A percentile compares a stretch with the other conserved stretches of the same genome.
phyloP scores from a whole-genome alignment of 2,888 invertebrate genomes.

The Aspidiotus rigidus region DNA sequence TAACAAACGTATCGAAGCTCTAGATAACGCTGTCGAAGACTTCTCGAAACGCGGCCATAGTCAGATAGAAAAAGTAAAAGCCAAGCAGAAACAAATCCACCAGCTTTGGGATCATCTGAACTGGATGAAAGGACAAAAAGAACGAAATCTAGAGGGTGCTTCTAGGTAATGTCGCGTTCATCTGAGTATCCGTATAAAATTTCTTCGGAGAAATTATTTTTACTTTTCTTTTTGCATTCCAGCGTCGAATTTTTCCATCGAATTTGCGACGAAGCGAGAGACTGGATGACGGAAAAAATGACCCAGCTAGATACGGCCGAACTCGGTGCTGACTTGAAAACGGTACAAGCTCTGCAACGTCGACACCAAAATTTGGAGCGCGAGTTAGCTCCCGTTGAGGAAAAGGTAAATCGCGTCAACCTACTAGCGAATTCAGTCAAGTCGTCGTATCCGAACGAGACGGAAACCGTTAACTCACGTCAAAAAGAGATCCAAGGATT shows the following conservation, averaged over 20 bases:
- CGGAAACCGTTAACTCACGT: constrained; percentile 69
- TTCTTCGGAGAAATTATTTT: neutral
- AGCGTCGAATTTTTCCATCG: constrained; percentile 92
- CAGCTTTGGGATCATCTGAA: constrained; percentile 82
- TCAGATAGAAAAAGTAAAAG: constrained; percentile 68
- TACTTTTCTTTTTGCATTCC: constrained; percentile 26
- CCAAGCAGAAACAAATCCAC: constrained; percentile 71
- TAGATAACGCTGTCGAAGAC: constrained; percentile 77
- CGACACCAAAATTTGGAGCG: constrained; percentile 87
- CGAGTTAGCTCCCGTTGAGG: constrained; percentile 86
- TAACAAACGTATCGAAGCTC: constrained; percentile 78
- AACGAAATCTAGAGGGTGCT: constrained; percentile 83
- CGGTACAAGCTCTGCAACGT: constrained; percentile 82
- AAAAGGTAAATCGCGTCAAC: constrained; percentile 82
- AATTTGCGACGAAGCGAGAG: constrained; percentile 90
- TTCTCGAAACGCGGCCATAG: constrained; percentile 77
- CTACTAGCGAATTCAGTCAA: constrained; percentile 83
- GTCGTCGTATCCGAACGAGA: constrained; percentile 83
- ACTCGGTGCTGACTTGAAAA: constrained; percentile 75
- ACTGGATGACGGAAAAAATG: constrained; percentile 97
- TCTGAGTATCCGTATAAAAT: neutral
- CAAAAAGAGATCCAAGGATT: constrained; percentile 76
- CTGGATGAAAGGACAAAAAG: constrained; percentile 76
- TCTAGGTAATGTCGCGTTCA: constrained; percentile 51
- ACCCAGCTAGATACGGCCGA: constrained; percentile 71